Evolutionary conservation across 2,797 vertebrate genomes (phyloP).

Genomic region (Neosilurus mollespiculum): DNA sequence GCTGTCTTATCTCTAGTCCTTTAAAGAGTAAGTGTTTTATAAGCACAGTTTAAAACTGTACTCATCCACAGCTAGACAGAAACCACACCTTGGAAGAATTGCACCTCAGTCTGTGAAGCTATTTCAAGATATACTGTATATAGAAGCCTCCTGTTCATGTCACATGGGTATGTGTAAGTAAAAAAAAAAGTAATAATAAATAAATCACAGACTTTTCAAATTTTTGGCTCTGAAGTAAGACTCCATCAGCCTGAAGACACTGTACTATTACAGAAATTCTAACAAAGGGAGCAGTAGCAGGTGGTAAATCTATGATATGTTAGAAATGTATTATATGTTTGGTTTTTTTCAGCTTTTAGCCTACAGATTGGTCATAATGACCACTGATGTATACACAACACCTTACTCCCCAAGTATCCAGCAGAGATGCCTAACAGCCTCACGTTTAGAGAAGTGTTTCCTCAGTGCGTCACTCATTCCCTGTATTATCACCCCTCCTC

Average conservation of each 20-base stretch:
- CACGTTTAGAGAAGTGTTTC: constrained; percentile 53
- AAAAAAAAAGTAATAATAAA: constrained; percentile 25
- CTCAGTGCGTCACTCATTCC: constrained; percentile 51
- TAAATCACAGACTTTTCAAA: constrained; percentile 49
- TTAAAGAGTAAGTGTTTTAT: constrained; percentile 39
- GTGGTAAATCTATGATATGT: not conserved
- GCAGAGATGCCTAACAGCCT: constrained; percentile 6
- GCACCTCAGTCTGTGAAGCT: constrained; percentile 4
- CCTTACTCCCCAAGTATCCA: not conserved
- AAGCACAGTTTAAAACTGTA: constrained; percentile 40
- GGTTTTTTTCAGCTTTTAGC: not conserved
- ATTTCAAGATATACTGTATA: constrained; percentile 6
- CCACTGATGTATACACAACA: not conserved
- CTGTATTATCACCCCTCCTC: constrained; percentile 42
- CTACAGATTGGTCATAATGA: not conserved
- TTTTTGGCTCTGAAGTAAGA: not conserved
- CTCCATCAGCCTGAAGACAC: not conserved
- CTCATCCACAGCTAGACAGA: constrained; percentile 14
- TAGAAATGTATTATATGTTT: constrained; percentile 7
- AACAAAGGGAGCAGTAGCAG: constrained; percentile 27
- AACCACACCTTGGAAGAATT: constrained; percentile 19
- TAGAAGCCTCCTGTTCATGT: not conserved
- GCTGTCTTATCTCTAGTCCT: constrained; percentile 32
- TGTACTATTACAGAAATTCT: constrained; percentile 45
- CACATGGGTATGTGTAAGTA: constrained; percentile 2